These are phyloP conservation scores for Festucalex cinctus DNA, from an alignment of 2,113 vertebrate genomes.

Conservation along the genomic window DNA sequence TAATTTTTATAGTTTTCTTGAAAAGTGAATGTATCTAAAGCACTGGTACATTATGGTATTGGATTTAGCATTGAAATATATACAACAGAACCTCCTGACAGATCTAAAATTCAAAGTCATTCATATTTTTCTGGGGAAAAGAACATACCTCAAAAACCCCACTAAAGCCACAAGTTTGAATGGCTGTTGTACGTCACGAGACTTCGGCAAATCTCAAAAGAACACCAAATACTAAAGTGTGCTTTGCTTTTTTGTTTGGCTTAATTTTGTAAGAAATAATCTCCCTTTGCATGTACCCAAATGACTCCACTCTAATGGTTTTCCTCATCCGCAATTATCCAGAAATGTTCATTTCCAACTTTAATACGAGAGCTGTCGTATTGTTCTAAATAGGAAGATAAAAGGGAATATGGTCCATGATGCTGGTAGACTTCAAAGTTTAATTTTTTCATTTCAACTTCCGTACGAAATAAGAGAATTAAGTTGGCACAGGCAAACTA, in stretches of 20 bases:
- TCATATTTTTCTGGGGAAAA: neutral
- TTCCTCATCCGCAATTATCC: too few relatives aligned
- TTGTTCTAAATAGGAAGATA: too few relatives aligned
- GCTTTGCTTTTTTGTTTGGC: neutral
- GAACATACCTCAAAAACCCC: neutral
- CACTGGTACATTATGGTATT: slow-evolving; percentile 8
- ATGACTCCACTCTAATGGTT: too few relatives aligned
- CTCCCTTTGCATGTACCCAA: neutral
- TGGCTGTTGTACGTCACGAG: neutral
- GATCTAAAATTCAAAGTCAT: neutral
- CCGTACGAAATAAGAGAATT: too few relatives aligned
- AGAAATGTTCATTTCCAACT: too few relatives aligned
- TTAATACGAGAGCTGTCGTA: too few relatives aligned
- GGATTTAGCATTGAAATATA: slow-evolving; percentile 1
- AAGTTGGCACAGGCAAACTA: too few relatives aligned
- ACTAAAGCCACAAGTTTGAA: neutral
- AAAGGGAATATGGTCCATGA: too few relatives aligned
- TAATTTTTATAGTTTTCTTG: slow-evolving; percentile 14
- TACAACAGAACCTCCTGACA: neutral
- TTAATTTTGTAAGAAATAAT: neutral
- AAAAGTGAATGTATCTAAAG: slow-evolving; percentile 7
- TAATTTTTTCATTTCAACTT: too few relatives aligned
- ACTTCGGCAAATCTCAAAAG: neutral
- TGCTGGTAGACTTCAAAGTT: too few relatives aligned
- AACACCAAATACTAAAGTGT: neutral